These are phyloP conservation scores for Ricordea florida DNA, from an alignment of 92 coral and sea anemone species.

Conservation along the genomic window DNA sequence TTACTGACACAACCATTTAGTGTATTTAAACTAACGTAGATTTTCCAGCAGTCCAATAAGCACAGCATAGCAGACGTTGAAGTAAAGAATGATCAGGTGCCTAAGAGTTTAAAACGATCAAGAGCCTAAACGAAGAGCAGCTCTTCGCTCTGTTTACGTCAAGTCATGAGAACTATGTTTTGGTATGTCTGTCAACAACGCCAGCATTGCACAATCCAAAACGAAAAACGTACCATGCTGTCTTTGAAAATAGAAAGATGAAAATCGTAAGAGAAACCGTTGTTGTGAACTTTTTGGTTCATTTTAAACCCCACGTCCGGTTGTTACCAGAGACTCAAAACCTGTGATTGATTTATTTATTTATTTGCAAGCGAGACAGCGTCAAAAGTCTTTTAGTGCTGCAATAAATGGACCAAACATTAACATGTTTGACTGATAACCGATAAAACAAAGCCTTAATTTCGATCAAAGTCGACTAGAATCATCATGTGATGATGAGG, in stretches of 20 bases:
- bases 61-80: too few relatives aligned
- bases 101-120: too few relatives aligned
- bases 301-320: too few relatives aligned
- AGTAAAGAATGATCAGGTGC: too few relatives aligned
- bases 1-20: background rate
- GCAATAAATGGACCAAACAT: too few relatives aligned
- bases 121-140: background rate
- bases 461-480: too few relatives aligned
- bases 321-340: too few relatives aligned
- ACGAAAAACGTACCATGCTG: background rate
- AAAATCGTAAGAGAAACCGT: background rate
- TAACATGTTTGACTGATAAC: background rate
- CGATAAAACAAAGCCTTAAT: background rate
- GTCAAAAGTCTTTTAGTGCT: too few relatives aligned
- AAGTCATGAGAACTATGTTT: background rate
- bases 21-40: conserved; percentile 15
- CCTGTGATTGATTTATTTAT: too few relatives aligned
- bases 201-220: background rate
- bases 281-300: too few relatives aligned
- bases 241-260: background rate
- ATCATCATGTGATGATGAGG: background rate
- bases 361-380: too few relatives aligned
- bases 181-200: too few relatives aligned
- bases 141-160: background rate
- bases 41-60: conserved; percentile 2